Evolutionary conservation across 2,797 vertebrate genomes (phyloP).

Genomic region (Betta splendens): DNA sequence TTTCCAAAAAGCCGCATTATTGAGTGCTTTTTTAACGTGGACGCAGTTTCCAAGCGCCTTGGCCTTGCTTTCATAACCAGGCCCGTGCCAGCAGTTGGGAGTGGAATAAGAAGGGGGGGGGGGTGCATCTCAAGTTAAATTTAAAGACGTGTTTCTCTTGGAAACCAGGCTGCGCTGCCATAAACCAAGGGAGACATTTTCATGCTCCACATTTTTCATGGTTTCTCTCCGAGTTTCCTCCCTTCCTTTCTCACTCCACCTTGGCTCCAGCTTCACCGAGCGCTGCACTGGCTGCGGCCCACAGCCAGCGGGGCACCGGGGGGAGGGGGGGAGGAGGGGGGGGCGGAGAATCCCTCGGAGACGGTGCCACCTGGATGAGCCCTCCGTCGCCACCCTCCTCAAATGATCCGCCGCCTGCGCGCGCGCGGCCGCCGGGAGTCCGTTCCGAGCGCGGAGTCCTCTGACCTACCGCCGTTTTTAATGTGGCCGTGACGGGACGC

Average conservation of each 20-base stretch:
- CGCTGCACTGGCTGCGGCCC: slow-evolving; percentile 76
- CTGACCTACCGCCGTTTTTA: slow-evolving; percentile 75
- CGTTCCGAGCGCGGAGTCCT: slow-evolving; percentile 69
- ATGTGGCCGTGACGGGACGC: slow-evolving; percentile 75
- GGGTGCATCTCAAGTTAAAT: slow-evolving; percentile 85
- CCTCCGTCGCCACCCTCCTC: slow-evolving; percentile 76
- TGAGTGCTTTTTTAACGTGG: slow-evolving; percentile 83
- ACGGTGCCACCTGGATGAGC: slow-evolving; percentile 73
- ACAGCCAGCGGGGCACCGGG: slow-evolving; percentile 75
- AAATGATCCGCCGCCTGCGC: slow-evolving; percentile 68
- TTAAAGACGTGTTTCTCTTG: slow-evolving; percentile 90
- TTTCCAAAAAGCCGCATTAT: slow-evolving; percentile 80
- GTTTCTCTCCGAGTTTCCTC: slow-evolving; percentile 86
- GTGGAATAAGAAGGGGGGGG: slow-evolving; percentile 61
- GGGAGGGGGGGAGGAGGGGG: slow-evolving; percentile 64
- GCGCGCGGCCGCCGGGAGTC: slow-evolving; percentile 68
- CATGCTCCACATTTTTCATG: slow-evolving; percentile 90
- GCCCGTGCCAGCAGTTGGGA: slow-evolving; percentile 78
- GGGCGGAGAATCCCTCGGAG: slow-evolving; percentile 66
- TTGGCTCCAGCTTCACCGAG: slow-evolving; percentile 83
- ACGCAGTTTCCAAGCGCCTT: slow-evolving; percentile 83
- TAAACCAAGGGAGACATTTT: slow-evolving; percentile 90
- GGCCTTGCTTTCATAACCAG: slow-evolving; percentile 71
- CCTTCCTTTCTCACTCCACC: slow-evolving; percentile 86
- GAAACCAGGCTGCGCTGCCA: slow-evolving; percentile 78